Evolutionary conservation across 2,888 invertebrate genomes (phyloP), one percentile per base, ranked within the genome.

Genomic region (Ochropleura leucogaster): DNA sequence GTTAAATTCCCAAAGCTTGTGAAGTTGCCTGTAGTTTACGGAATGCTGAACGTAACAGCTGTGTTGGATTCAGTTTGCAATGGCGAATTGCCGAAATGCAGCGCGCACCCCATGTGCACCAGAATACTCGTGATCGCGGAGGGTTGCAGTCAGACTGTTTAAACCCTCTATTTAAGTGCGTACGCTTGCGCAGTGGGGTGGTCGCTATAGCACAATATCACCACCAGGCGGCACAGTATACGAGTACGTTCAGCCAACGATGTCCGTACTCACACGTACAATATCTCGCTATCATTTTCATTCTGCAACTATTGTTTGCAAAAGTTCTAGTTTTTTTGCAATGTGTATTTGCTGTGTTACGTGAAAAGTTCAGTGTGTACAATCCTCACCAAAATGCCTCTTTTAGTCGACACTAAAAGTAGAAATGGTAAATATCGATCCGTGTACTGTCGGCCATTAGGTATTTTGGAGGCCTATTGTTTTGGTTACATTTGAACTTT

Each of bases 361-460:
- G 87, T 94, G 90, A 94, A 90, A 72, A 88, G 87, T 87, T 87
- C 82, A 85, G 86, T 87, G 89, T 88, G 80, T 83, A 81, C 60
- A 75, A 78, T 86, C 68, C 70, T 60, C 68, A 63, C 71, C 86
- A 93, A 92, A 92, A 96, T 96, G 96, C 95, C 96, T 82, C 83
- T 95, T 74, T 90, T 96, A 90, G 90, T 96, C 80, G 93, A 95
- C 87, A 88, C 91, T 82, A 93, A 89, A 88, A 93, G 87, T 85
- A 92, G 90, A 91, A 94, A 93, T 93, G 96, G 96, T 96, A 95
- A 96, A 90, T 96, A 96, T 96, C 91, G 96, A 96, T 95, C 94
- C 87, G 89, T 89, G 84, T 90, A 83, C 88, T 87, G 89, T 92
- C 93, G 89, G 95, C 95, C 95, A 95, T 95, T 93, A 90, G 67